A percentile compares a stretch with the other conserved stretches of the same genome.
These are phyloP conservation scores for Brachyalestes nurse DNA, from an alignment of 2,797 vertebrate genomes.

Conservation along the genomic window DNA sequence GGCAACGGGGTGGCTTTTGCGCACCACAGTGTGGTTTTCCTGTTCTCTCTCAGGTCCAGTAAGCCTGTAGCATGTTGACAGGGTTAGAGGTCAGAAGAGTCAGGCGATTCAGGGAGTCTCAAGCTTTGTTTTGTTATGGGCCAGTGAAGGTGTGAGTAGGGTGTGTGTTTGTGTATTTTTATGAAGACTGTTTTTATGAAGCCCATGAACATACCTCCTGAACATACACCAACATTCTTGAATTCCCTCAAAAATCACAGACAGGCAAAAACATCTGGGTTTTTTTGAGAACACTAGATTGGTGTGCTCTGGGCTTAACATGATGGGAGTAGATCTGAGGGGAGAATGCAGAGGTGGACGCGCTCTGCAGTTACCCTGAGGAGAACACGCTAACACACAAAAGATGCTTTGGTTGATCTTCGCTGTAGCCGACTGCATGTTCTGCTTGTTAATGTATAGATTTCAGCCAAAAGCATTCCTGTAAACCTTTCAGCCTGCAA, in stretches of 20 bases:
- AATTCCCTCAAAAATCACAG: too few species aligned
- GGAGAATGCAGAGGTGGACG: background rate
- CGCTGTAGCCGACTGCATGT: background rate
- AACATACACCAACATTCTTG: too few species aligned
- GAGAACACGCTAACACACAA: background rate
- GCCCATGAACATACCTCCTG: too few species aligned
- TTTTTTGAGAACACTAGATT: background rate
- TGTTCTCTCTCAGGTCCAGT: background rate
- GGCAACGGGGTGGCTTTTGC: background rate
- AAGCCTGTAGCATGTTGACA: background rate
- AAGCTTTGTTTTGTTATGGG: background rate
- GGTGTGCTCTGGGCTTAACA: background rate
- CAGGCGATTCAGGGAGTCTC: background rate
- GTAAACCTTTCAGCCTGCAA: background rate
- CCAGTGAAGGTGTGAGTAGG: background rate
- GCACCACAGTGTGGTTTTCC: background rate
- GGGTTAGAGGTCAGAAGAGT: slow-evolving; percentile 9
- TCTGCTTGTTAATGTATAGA: background rate
- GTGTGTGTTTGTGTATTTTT: background rate
- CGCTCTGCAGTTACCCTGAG: background rate
- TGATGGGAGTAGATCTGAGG: background rate
- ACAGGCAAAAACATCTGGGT: background rate
- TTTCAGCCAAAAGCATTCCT: background rate
- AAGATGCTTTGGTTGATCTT: background rate
- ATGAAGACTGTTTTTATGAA: too few species aligned